phyloP scores from a whole-genome alignment of 2,797 vertebrate species.

The Lates japonicus region DNA sequence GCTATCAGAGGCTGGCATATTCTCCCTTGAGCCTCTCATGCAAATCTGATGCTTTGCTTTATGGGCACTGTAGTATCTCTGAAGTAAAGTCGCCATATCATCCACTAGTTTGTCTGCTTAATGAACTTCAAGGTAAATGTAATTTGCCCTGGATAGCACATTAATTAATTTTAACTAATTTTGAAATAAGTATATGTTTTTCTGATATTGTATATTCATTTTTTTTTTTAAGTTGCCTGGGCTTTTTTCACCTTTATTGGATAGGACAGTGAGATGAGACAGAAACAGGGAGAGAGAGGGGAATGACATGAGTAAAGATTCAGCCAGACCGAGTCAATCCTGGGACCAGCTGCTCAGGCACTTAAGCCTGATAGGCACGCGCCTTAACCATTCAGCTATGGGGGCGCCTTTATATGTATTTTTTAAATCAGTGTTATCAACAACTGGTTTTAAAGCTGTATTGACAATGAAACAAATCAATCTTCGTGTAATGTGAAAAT shows the following conservation, averaged over 20 bases:
- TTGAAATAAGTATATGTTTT: neutral
- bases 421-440: neutral
- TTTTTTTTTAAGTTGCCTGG: too few species aligned
- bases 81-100: neutral
- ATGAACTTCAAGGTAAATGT: neutral
- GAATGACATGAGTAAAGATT: too few species aligned
- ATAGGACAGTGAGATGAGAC: too few species aligned
- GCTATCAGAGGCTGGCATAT: slow-evolving; percentile 5
- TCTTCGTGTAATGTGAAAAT: neutral
- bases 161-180: neutral
- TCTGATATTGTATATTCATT: neutral
- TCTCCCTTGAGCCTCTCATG: slow-evolving; percentile 35
- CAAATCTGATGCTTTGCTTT: slow-evolving; percentile 34
- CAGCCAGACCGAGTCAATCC: too few species aligned
- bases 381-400: too few species aligned
- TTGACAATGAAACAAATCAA: neutral
- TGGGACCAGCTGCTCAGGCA: too few species aligned
- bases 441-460: neutral
- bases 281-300: too few species aligned
- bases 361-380: too few species aligned
- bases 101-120: neutral
- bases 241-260: too few species aligned
- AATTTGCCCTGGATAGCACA: neutral
- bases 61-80: slow-evolving; percentile 9
- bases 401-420: too few species aligned